Evolutionary conservation across 2,888 invertebrate species (phyloP).

Genomic region (Conomelus anceps): DNA sequence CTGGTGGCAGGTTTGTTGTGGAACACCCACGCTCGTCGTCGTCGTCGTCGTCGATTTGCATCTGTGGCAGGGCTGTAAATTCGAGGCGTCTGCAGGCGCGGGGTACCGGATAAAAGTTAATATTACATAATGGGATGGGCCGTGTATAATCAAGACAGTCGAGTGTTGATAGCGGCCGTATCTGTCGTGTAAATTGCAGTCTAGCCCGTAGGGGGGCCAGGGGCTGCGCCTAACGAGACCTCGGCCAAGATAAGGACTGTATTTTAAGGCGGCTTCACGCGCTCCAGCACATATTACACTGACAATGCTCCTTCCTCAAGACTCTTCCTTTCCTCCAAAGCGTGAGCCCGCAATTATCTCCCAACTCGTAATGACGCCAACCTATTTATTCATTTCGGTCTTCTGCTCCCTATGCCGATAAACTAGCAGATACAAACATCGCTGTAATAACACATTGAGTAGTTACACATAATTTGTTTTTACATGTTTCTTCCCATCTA

Average conservation of each 20-base stretch:
- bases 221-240: neutral
- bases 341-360: neutral
- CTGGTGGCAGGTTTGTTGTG: too few species aligned
- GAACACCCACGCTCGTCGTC: neutral
- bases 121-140: neutral
- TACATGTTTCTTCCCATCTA: neutral
- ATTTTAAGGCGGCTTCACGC: neutral
- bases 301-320: neutral
- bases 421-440: neutral
- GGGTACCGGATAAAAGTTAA: neutral
- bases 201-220: neutral
- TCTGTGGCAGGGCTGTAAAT: neutral
- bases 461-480: neutral
- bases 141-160: neutral
- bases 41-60: neutral
- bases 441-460: neutral
- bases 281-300: too few species aligned
- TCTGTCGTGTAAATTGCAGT: neutral
- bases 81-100: neutral
- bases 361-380: neutral
- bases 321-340: neutral
- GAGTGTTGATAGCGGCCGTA: neutral
- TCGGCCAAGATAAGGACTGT: neutral
- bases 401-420: neutral
- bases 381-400: neutral